Percentiles rank a stretch among this genome's conserved stretches.
Evolutionary conservation across 2,113 vertebrate species (phyloP).

Genomic region (Paraplagusia blochii): DNA sequence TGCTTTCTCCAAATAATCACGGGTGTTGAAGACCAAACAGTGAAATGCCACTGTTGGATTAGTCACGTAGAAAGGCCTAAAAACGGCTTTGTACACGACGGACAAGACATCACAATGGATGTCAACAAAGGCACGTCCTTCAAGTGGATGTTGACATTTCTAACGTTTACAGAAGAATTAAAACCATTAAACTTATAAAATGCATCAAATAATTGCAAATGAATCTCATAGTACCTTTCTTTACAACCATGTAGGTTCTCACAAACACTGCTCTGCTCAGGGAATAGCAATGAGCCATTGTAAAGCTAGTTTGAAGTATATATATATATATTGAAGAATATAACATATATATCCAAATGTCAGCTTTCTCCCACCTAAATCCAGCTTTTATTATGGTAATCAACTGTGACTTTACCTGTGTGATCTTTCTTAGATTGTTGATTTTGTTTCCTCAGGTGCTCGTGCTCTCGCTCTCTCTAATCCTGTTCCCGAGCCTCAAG

Average conservation of each 20-base stretch:
- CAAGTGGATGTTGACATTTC: neutral
- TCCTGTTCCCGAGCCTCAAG: conserved; percentile 89
- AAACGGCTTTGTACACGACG: neutral
- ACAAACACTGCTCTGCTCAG: neutral
- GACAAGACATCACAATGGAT: conserved; percentile 8
- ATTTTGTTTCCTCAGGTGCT: conserved; percentile 79
- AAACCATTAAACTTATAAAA: too few relatives aligned
- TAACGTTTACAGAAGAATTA: too few relatives aligned
- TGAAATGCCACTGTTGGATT: neutral
- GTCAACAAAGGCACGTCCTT: neutral
- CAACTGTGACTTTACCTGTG: too few relatives aligned
- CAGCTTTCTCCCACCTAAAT: neutral
- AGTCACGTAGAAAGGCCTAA: conserved; percentile 9
- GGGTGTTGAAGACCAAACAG: neutral
- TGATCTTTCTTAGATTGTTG: conserved; percentile 6
- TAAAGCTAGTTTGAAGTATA: too few relatives aligned
- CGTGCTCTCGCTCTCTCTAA: conserved; percentile 87
- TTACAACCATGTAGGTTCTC: too few relatives aligned
- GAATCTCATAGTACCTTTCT: neutral
- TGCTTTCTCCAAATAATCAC: neutral
- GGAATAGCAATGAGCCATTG: neutral
- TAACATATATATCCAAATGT: neutral
- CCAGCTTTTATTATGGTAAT: neutral
- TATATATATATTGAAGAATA: neutral
- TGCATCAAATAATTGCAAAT: too few relatives aligned